Evolutionary conservation across 2,113 vertebrate genomes (phyloP).

Genomic region (Paradisaea rubra): DNA sequence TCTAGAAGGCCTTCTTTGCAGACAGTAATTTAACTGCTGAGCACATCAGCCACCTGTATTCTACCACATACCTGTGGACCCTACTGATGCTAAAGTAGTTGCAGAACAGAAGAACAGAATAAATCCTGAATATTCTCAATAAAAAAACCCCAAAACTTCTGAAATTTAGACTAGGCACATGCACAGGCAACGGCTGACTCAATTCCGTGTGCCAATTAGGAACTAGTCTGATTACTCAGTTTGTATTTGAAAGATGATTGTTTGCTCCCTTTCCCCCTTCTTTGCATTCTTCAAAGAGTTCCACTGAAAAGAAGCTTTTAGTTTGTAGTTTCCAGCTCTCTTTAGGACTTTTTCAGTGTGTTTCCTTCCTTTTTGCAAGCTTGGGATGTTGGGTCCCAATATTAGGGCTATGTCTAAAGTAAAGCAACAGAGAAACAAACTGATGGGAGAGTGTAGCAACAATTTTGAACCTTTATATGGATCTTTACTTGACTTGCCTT

Average conservation of each 20-base stretch:
- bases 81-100: not conserved
- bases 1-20: not conserved
- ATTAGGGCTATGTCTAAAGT: not conserved
- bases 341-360: not conserved
- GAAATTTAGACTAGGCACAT: not conserved
- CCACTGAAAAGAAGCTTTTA: not conserved
- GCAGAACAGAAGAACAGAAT: not conserved
- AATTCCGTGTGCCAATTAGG: not conserved
- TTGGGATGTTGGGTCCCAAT: accelerated
- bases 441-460: not conserved
- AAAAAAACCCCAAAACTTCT: not conserved
- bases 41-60: not conserved
- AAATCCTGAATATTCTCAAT: not conserved
- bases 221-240: not conserved
- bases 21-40: not conserved
- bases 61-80: accelerated
- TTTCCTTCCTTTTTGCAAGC: not conserved
- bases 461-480: not conserved
- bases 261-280: not conserved
- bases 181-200: not conserved
- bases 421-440: not conserved
- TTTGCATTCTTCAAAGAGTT: not conserved
- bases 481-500: not conserved
- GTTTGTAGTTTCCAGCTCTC: not conserved
- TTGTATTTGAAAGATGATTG: not conserved